Conservation (phyloP, 2,888 invertebrate genomes). For the Drosophila cognata region DNA sequence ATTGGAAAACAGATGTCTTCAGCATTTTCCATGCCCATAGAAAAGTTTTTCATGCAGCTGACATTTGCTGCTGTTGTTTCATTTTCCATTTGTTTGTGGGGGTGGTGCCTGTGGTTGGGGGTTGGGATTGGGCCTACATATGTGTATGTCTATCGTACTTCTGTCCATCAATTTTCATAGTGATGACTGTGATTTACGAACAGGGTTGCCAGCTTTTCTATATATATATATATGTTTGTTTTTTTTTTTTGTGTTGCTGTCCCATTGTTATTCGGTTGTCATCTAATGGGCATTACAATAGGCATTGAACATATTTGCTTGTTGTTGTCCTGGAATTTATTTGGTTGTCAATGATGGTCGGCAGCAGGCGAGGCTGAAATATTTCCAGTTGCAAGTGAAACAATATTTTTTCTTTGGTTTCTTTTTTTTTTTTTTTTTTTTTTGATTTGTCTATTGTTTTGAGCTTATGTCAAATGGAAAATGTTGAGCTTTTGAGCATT, state of each 20-base stretch:
- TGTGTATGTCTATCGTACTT: conserved; percentile 2
- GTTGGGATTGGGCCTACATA: not conserved
- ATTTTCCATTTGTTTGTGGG: not conserved
- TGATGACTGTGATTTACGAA: conserved; percentile 23
- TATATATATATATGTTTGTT: not conserved
- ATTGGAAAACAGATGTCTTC: not conserved
- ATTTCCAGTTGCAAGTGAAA: conserved; percentile 25
- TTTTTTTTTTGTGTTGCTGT: not conserved
- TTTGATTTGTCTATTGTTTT: not conserved
- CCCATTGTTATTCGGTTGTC: conserved; percentile 17
- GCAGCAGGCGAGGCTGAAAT: conserved; percentile 21
- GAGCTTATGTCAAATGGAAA: not conserved
- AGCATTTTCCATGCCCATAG: not conserved
- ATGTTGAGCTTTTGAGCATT: not conserved
- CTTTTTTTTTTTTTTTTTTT: not conserved
- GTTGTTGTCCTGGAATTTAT: conserved; percentile 5
- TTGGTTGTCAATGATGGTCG: conserved; percentile 23
- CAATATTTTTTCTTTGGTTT: not conserved
- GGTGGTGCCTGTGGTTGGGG: not conserved
- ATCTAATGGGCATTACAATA: conserved; percentile 38
- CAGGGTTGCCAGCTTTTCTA: conserved; percentile 11
- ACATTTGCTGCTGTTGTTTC: not conserved
- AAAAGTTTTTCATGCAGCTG: not conserved
- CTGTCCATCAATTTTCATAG: conserved; percentile 28
- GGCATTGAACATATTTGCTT: conserved; percentile 3